Evolutionary conservation across 1,140 invertebrate species (phyloP).

Genomic region (Apis cerana): DNA sequence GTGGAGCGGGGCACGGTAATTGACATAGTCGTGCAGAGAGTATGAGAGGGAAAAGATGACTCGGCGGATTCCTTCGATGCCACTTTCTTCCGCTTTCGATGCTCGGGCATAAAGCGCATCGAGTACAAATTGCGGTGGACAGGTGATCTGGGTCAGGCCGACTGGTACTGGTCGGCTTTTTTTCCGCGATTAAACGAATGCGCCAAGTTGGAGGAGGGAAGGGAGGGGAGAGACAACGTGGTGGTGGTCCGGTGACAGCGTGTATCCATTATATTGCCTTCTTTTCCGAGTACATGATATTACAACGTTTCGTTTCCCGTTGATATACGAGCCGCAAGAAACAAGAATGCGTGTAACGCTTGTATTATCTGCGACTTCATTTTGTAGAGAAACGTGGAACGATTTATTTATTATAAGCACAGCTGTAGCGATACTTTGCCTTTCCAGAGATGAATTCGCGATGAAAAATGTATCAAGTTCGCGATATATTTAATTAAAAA

Average conservation of each 20-base stretch:
- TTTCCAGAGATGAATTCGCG: too few relatives aligned
- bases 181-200: slow-evolving; percentile 59
- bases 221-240: neutral
- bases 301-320: neutral
- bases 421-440: too few relatives aligned
- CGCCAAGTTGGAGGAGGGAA: neutral
- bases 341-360: neutral
- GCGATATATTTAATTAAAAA: too few relatives aligned
- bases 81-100: slow-evolving; percentile 13
- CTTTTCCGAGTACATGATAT: neutral
- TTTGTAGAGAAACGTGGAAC: neutral
- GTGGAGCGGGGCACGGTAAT: neutral
- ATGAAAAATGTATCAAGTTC: too few relatives aligned
- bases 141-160: slow-evolving; percentile 62
- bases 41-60: neutral
- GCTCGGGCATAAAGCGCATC: slow-evolving; percentile 18
- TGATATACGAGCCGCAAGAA: neutral
- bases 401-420: neutral
- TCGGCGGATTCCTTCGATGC: slow-evolving; percentile 1
- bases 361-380: neutral
- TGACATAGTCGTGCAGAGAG: neutral
- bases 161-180: slow-evolving; percentile 36
- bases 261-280: neutral
- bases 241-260: slow-evolving; percentile 9
- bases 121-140: slow-evolving; percentile 62